Percentiles rank a stretch among this genome's conserved stretches.
Evolutionary conservation across 2,797 vertebrate genomes (phyloP).

Genomic region (Synanceia verrucosa): DNA sequence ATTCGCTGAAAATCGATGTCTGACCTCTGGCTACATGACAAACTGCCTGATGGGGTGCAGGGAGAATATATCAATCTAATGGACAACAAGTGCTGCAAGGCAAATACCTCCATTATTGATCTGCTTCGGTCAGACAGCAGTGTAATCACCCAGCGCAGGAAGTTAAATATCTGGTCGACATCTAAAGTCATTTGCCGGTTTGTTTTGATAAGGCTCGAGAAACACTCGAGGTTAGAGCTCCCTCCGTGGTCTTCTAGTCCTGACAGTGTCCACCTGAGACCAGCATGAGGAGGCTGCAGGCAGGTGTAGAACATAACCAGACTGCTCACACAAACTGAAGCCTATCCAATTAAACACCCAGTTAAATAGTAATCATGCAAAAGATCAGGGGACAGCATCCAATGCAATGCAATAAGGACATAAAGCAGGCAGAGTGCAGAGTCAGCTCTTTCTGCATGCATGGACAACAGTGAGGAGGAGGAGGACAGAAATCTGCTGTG

Average conservation of each 20-base stretch:
- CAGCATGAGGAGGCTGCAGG: constrained; percentile 6
- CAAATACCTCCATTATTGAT: constrained; percentile 35
- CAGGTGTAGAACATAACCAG: constrained; percentile 12
- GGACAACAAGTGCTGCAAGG: constrained; percentile 35
- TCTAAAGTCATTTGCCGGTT: constrained; percentile 16
- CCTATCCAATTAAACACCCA: constrained; percentile 9
- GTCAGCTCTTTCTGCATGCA: constrained; percentile 41
- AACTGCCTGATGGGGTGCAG: constrained; percentile 30
- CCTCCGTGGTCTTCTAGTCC: not conserved
- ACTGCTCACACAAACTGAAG: constrained; percentile 6
- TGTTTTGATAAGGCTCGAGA: constrained; percentile 27
- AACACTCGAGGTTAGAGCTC: constrained; percentile 26
- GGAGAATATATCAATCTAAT: constrained; percentile 32
- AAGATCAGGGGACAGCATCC: constrained; percentile 42
- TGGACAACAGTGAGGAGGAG: constrained; percentile 18
- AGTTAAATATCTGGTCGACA: constrained; percentile 28
- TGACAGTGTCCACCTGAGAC: constrained; percentile 37
- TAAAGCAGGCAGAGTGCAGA: constrained; percentile 30
- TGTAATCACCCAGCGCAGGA: constrained; percentile 32
- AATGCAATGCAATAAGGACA: constrained; percentile 31
- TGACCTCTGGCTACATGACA: constrained; percentile 45
- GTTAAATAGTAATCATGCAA: constrained; percentile 41
- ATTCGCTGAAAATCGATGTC: constrained; percentile 47
- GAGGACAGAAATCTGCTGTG: constrained; percentile 1
- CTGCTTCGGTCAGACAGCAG: constrained; percentile 22